Base-by-base conservation (phyloP, 2,888 invertebrate genomes). In the Drosophila falleni region DNA sequence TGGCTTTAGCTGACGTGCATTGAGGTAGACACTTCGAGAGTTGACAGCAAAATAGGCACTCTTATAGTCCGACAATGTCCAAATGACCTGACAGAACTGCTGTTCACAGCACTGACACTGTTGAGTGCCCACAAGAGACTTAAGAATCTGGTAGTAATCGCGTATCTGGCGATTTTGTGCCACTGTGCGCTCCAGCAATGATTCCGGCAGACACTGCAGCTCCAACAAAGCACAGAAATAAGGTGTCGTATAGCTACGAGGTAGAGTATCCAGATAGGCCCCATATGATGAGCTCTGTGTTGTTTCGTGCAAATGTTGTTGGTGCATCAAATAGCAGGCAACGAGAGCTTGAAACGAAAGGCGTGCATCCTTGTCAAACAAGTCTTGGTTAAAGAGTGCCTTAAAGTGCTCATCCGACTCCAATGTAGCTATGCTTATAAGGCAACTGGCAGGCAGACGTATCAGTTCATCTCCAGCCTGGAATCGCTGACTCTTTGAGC, bases 11-110 rank as follows among this genome's bases (percentile, higher is more conserved):
- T 93, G 91, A 56, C 94, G 92, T 41, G 94, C 91, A 87, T 95
- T 94, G 81, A 97, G 93, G 91, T 95, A 97, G 16, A 98, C 96
- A 89, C 96, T 96, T 90, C 98, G 94, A 5, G 97, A 97, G 92
- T 98, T 97, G 0, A 98, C 96, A 80, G 95, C 95, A 90, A 96
- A 96, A 93, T 97, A 97, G 11, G 96, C 96, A 96, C 97, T 97
- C 84, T 94, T 94, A 92, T 95, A 97, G 49, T 92, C 89, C 35
- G 93, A 91, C 64, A 94, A 92, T 37, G 93, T 93, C 80, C 96
- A 94, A 83, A 94, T 93, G 53, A 93, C 81, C 66, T 83, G 80
- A 39, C 93, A 92, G 81, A 76, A 88, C 11, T 91, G 37, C 89
- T 92, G 84, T 82, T 93, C 93, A 93, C 94, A 94, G 89, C 81